Conservation (phyloP, 2,113 vertebrate genomes). For the Salvelinus alpinus region DNA sequence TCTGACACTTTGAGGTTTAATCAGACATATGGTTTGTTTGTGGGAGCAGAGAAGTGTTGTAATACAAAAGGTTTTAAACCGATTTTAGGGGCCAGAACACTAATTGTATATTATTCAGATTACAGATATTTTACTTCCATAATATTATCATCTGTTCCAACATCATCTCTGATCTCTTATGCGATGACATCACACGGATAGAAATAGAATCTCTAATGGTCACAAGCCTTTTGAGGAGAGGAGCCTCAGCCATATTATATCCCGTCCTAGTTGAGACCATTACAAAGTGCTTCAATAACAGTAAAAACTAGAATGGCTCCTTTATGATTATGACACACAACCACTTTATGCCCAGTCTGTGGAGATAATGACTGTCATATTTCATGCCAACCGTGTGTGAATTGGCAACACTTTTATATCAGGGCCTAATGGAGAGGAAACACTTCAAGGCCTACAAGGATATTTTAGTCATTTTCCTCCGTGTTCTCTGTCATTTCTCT, state of each 20-base stretch:
- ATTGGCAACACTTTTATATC: conserved; percentile 29
- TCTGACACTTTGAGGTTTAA: conserved; percentile 12
- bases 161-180: neutral
- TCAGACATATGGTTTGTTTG: conserved; percentile 17
- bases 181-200: neutral
- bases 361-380: conserved; percentile 41
- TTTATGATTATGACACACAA: no score
- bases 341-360: neutral
- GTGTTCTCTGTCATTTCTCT: no score
- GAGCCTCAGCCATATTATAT: neutral
- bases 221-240: neutral
- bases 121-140: neutral
- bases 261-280: neutral
- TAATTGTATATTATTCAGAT: neutral
- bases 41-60: conserved; percentile 5
- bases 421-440: conserved; percentile 38
- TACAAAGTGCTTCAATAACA: neutral
- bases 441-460: conserved; percentile 17
- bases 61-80: neutral
- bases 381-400: conserved; percentile 21
- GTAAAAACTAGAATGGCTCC: no score
- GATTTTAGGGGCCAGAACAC: neutral
- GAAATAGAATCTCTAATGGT: neutral
- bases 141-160: neutral
- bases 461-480: neutral